Evolutionary conservation across 2,888 invertebrate species (phyloP).

Genomic region (Tetragnatha montana): DNA sequence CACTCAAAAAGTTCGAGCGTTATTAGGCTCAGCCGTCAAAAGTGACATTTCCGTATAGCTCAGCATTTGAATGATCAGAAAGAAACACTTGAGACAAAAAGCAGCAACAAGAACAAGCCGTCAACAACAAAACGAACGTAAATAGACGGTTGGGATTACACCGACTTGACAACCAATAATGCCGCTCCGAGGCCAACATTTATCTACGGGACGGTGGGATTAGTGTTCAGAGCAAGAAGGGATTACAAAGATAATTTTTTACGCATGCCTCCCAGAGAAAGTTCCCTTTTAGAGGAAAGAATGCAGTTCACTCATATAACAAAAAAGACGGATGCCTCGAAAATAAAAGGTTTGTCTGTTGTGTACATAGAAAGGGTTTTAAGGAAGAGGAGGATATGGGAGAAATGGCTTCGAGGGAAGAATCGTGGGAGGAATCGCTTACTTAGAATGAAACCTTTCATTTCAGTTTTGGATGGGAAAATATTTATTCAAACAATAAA

Average conservation of each 20-base stretch:
- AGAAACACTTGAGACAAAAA: conserved; percentile 16
- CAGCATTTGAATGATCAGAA: neutral
- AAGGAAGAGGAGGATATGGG: no score
- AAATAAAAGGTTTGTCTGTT: no score
- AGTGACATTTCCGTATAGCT: conserved; percentile 10
- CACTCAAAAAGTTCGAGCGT: neutral
- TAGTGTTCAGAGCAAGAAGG: conserved; percentile 30
- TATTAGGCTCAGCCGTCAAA: neutral
- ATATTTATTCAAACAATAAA: no score
- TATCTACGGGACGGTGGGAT: conserved; percentile 51
- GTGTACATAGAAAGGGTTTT: no score
- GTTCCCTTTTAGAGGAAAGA: neutral
- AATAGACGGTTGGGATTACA: conserved; percentile 38
- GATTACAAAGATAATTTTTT: conserved; percentile 32
- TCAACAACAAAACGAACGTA: conserved; percentile 46
- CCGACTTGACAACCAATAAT: conserved; percentile 52
- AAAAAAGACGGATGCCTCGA: neutral
- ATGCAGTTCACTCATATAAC: neutral
- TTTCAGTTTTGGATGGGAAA: no score
- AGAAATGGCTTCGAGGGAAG: no score
- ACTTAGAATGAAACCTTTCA: no score
- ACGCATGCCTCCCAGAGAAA: conserved; percentile 8
- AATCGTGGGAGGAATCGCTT: no score
- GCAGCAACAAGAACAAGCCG: conserved; percentile 36
- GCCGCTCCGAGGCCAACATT: conserved; percentile 45